Evolutionary conservation across 2,888 invertebrate species (phyloP), one percentile per base, ranked within the genome.

Genomic region (Thecophora atra): DNA sequence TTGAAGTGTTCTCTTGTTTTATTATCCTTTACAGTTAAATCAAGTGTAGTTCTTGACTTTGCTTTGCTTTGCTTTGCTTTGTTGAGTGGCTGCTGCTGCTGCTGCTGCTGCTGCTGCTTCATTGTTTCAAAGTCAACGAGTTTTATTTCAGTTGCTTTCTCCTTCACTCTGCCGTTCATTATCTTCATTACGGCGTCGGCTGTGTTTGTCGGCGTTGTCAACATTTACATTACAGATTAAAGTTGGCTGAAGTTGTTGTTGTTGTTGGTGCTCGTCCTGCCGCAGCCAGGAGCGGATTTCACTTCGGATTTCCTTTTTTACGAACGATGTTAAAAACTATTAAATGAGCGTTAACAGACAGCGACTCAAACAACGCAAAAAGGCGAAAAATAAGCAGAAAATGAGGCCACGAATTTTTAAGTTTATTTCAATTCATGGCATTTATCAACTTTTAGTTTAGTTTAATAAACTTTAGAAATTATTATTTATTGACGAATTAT

Each of bases 51-150:
- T 64, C 44, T 71, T 58, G 65, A 71, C 56, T 71, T 65, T 47
- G 19, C 58, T 65, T 56, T 52, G 44, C 44, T 71, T 51, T 37
- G 13, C 13, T 37, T 37, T 17, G 44, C 30, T 19, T 26, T 54
- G 15, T 17, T 52, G 4, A 47, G 60, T 72, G 21, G n/a, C 65
- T 73, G 65, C 64, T 42, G 8, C 30, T 47, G n/a, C 52, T n/a
- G n/a, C 4, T 69, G 56, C 26, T 47, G 19, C 65, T 19, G 52
- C 52, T 52, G 21, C 7, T 26, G 42, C 13, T 26, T 56, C 54
- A 64, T 54, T 72, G 72, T 54, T 72, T 62, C 30, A n/a, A 54
- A 72, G 56, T 64, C 69, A 72, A 69, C 64, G 72, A 72, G 44
- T 69, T 64, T 64, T 68, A n/a, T 21, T 68, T 54, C 64, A 8